Evolutionary conservation across 2,113 vertebrate species (phyloP), one percentile per base, ranked within the genome.

Genomic region (Xenus cinereus): DNA sequence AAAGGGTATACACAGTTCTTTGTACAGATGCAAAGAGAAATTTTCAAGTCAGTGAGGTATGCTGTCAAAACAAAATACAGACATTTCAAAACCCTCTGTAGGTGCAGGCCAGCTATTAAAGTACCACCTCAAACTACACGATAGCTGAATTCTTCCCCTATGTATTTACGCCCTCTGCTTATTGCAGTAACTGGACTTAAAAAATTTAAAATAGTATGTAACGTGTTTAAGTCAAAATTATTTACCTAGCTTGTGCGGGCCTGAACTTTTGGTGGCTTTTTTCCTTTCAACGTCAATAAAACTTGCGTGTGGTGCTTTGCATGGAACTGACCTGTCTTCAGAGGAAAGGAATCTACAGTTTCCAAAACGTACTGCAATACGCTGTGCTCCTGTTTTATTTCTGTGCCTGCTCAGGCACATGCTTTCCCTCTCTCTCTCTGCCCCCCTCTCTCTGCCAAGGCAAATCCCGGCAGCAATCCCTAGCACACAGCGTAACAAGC

Each of bases 381-480:
- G 26, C 77, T 77, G 53, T 28, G 64, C 60, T 87, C 39, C 54
- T 53, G 46, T 85, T 96, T 97, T 68, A 94, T 88, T 95, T 89
- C 81, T 79, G 79, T 67, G 64, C 46, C 79, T 59, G 56, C 62
- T 67, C 72, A 37, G 46, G 43, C 56, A 73, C 37, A 67, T 0
- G 5, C 59, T 76, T 69, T 88, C 50, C 54, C 27, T 21, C 28
- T 53, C 72, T 50, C 83, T 24, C 53, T 23, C 71, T 6, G 30
- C 2, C 19, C 22, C 5, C 19, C 28, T 41, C 13, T 35, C 74
- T 53, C 56, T 80, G 91, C 80, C 87, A 96, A 93, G 33, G 54
- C 91, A 96, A 97, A 96, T 90, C 94, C 77, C 89, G 95, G 88
- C 43, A 80, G 92, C 81, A 95, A 93, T 79, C 96, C 73, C 68